A percentile compares a stretch with the other conserved stretches of the same genome.
These are phyloP conservation scores for Cirrhinus molitorella DNA, from an alignment of 2,797 vertebrate genomes.

Conservation along the genomic window DNA sequence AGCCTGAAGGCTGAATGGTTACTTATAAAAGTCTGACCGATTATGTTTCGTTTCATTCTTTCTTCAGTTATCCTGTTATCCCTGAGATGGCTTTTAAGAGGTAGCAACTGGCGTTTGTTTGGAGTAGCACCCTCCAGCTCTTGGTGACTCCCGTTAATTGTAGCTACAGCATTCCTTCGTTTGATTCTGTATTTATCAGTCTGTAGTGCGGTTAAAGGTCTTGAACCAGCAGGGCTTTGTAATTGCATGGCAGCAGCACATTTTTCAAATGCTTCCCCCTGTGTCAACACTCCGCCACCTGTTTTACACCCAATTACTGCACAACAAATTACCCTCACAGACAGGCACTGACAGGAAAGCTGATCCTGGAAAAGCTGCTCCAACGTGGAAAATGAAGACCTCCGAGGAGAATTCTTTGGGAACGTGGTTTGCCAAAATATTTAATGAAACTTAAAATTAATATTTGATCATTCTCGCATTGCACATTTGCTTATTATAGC, in stretches of 20 bases:
- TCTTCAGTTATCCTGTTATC: background rate
- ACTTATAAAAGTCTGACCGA: background rate
- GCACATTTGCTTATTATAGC: background rate
- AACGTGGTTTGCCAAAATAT: slow-evolving; percentile 8
- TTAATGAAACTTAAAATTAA: slow-evolving; percentile 1
- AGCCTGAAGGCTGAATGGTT: background rate
- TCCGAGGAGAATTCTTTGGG: background rate
- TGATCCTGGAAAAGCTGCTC: slow-evolving; percentile 23
- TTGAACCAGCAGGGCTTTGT: slow-evolving; percentile 75
- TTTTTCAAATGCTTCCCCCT: slow-evolving; percentile 79
- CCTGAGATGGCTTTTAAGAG: background rate
- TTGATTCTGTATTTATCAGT: slow-evolving; percentile 77
- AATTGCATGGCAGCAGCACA: slow-evolving; percentile 75
- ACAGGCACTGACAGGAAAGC: slow-evolving; percentile 52
- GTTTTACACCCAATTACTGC: slow-evolving; percentile 78
- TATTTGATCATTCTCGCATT: background rate
- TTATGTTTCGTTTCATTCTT: background rate
- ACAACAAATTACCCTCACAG: slow-evolving; percentile 59
- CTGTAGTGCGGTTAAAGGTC: slow-evolving; percentile 75
- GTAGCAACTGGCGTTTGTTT: slow-evolving; percentile 50
- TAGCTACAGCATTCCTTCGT: slow-evolving; percentile 66
- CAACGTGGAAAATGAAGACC: slow-evolving; percentile 5
- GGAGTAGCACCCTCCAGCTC: slow-evolving; percentile 66
- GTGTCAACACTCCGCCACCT: slow-evolving; percentile 80
- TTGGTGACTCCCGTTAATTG: slow-evolving; percentile 68